Evolutionary conservation across 2,888 invertebrate genomes (phyloP).

Genomic region (Mesorhabditis spiculigera): DNA sequence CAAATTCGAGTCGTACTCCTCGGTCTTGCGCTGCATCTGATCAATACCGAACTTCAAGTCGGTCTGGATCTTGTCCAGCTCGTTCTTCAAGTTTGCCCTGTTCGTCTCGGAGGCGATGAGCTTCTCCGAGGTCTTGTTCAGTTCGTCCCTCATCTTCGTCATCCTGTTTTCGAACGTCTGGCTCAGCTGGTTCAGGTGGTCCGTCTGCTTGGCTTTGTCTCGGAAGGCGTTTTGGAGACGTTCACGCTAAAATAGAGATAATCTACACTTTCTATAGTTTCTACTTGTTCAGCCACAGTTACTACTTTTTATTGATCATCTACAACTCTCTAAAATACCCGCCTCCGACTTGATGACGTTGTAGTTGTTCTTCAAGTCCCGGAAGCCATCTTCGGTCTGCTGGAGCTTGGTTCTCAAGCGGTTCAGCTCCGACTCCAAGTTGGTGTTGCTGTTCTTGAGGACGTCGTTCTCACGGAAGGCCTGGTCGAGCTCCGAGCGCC

Average conservation of each 20-base stretch:
- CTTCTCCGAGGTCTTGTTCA: constrained; percentile 52
- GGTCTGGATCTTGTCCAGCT: constrained; percentile 43
- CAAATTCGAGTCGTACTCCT: constrained; percentile 52
- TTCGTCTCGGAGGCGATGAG: constrained; percentile 51
- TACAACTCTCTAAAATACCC: not conserved
- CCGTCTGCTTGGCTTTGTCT: constrained; percentile 53
- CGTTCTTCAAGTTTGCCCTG: constrained; percentile 42
- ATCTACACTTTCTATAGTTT: not conserved
- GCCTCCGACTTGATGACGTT: constrained; percentile 47
- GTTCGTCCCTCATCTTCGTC: constrained; percentile 46
- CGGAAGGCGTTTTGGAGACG: constrained; percentile 51
- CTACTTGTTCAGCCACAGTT: too few species aligned
- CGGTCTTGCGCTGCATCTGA: constrained; percentile 54
- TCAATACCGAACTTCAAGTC: constrained; percentile 56
- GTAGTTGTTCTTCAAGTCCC: constrained; percentile 43
- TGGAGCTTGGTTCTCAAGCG: constrained; percentile 43
- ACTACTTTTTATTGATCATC: not conserved
- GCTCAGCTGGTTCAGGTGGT: constrained; percentile 48
- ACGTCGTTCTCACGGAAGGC: constrained; percentile 46
- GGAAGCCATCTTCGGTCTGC: constrained; percentile 43
- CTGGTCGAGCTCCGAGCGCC: constrained; percentile 36
- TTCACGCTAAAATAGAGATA: constrained; percentile 27
- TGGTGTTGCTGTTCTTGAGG: constrained; percentile 40
- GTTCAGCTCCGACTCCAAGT: constrained; percentile 41
- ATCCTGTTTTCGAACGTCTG: constrained; percentile 49